These are phyloP conservation scores for Opisthocomus hoazin DNA, from an alignment of 2,113 vertebrate species.

Conservation along the genomic window DNA sequence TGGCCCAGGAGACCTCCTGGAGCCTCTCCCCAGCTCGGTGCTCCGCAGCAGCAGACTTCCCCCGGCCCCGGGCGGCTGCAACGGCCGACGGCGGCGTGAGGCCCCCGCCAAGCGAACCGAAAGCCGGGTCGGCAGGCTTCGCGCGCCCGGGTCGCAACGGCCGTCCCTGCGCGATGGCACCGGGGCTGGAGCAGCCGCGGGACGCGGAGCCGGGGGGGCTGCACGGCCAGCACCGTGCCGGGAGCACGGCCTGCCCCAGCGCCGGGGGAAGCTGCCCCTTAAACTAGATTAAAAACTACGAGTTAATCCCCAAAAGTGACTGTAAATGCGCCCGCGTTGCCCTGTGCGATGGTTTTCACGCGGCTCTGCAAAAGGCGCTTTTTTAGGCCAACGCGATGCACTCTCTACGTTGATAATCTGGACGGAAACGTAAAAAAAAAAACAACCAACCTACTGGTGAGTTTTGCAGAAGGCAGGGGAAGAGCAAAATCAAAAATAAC, in stretches of 20 bases:
- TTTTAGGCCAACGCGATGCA: background rate
- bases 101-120: background rate
- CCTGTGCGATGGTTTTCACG: background rate
- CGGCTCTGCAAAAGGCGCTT: background rate
- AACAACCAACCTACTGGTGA: background rate
- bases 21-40: background rate
- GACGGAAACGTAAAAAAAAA: background rate
- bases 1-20: background rate
- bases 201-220: rapidly evolving
- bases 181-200: rapidly evolving
- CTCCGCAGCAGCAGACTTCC: background rate
- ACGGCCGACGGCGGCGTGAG: rapidly evolving
- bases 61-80: rapidly evolving
- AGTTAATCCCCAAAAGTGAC: background rate
- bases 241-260: background rate
- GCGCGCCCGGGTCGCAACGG: rapidly evolving
- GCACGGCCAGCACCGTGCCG: rapidly evolving
- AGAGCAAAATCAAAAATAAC: background rate
- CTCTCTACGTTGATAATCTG: background rate
- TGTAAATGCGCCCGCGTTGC: rapidly evolving
- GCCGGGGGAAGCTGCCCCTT: background rate
- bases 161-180: too few species aligned
- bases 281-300: background rate
- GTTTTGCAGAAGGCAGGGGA: background rate
- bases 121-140: background rate